phyloP scores from a whole-genome alignment of 2,888 invertebrate species.

The Eupithecia tripunctaria region DNA sequence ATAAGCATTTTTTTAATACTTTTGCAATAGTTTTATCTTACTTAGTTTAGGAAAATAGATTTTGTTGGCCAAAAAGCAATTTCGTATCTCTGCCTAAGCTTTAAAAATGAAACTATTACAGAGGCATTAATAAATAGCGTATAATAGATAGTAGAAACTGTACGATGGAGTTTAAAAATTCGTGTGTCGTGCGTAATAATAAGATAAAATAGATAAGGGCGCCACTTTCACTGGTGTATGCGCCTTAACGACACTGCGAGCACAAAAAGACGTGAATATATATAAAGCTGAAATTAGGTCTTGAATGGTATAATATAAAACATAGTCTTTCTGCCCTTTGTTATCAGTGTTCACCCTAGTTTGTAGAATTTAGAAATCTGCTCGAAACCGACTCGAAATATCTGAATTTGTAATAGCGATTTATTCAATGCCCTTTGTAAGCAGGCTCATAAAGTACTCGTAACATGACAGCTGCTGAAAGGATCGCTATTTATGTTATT shows the following conservation, averaged over 20 bases:
- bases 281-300: neutral
- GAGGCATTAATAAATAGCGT: too few species aligned
- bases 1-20: too few species aligned
- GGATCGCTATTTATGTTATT: conserved; percentile 33
- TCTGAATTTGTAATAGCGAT: conserved; percentile 27
- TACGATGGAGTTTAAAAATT: too few species aligned
- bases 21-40: too few species aligned
- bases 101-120: too few species aligned
- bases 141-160: too few species aligned
- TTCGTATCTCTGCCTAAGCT: too few species aligned
- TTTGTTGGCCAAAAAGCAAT: too few species aligned
- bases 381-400: conserved; percentile 7
- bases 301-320: neutral
- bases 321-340: neutral
- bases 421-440: conserved; percentile 24
- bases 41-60: too few species aligned
- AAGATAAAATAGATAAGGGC: too few species aligned
- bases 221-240: too few species aligned
- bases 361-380: conserved; percentile 16
- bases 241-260: neutral
- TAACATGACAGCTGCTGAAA: conserved; percentile 36
- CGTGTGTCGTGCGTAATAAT: too few species aligned
- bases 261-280: neutral
- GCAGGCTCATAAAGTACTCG: conserved; percentile 30
- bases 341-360: neutral